phyloP scores from a whole-genome alignment of 2,113 vertebrate genomes.

The Oxygymnocypris stewartii region DNA sequence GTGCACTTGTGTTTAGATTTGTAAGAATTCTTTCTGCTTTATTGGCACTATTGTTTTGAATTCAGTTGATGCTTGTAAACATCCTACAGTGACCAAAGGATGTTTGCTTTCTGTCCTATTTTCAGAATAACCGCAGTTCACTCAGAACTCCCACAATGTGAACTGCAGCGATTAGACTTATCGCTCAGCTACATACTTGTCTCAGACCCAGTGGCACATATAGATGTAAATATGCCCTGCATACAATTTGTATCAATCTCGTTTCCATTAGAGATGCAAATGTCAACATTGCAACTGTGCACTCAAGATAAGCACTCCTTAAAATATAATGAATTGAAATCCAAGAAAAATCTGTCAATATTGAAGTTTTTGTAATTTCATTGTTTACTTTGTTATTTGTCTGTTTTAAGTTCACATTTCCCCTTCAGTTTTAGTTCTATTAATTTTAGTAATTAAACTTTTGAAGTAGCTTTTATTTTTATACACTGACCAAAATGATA shows the following conservation, averaged over 20 bases:
- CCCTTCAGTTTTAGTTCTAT: no score
- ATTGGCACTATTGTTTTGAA: slow-evolving; percentile 55
- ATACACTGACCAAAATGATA: no score
- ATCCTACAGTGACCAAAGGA: slow-evolving; percentile 64
- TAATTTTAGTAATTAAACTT: neutral
- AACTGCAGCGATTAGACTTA: slow-evolving; percentile 40
- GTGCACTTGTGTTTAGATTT: neutral
- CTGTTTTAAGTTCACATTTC: no score
- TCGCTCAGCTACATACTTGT: neutral
- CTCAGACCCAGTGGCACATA: neutral
- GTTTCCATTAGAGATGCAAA: slow-evolving; percentile 21
- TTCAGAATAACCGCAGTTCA: neutral
- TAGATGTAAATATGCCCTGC: slow-evolving; percentile 35
- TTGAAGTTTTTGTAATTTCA: no score
- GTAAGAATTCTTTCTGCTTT: slow-evolving; percentile 34
- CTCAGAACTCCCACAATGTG: slow-evolving; percentile 29
- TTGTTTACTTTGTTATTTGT: no score
- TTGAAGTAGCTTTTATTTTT: neutral
- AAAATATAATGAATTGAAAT: neutral
- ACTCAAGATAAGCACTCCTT: slow-evolving; percentile 35
- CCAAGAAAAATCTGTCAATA: neutral
- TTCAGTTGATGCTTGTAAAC: slow-evolving; percentile 59
- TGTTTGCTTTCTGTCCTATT: slow-evolving; percentile 56
- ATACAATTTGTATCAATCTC: slow-evolving; percentile 36
- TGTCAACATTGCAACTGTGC: slow-evolving; percentile 32